phyloP scores from a whole-genome alignment of 2,113 vertebrate genomes.

The Piliocolobus tephrosceles region DNA sequence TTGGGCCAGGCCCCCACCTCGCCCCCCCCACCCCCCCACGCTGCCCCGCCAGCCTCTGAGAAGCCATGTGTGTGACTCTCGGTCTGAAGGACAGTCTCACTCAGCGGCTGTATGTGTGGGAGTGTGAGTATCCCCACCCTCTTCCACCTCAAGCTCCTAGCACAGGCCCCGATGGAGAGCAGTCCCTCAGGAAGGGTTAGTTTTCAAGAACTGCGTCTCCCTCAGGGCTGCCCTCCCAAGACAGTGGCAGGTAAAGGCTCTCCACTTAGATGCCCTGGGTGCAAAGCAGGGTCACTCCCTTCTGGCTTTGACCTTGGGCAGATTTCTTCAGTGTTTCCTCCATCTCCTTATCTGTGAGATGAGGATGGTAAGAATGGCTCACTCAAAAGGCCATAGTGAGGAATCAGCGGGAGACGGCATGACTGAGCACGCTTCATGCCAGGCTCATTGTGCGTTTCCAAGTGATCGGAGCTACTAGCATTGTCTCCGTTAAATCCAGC shows the following conservation, averaged over 20 bases:
- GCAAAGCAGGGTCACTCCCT: rapidly evolving
- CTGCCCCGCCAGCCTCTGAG: not conserved
- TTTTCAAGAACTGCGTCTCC: rapidly evolving
- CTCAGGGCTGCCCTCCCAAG: rapidly evolving
- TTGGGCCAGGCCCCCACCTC: not conserved
- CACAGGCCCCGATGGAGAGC: rapidly evolving
- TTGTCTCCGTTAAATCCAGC: rapidly evolving
- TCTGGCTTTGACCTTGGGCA: not conserved
- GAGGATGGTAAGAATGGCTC: rapidly evolving
- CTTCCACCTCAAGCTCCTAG: rapidly evolving
- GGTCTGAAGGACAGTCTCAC: rapidly evolving
- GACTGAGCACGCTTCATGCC: rapidly evolving
- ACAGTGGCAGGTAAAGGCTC: rapidly evolving
- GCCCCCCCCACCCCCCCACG: not conserved
- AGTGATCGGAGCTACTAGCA: not conserved
- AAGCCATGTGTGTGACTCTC: not conserved
- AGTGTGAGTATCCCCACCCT: rapidly evolving
- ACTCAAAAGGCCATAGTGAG: not conserved
- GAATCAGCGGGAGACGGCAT: too few relatives aligned
- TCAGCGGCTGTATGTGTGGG: rapidly evolving
- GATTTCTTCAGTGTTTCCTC: not conserved
- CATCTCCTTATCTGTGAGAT: not conserved
- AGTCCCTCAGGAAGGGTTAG: rapidly evolving
- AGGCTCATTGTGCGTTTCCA: rapidly evolving
- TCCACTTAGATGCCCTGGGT: not conserved